These are phyloP conservation scores for Apodemus sylvaticus DNA, from an alignment of 2,113 vertebrate genomes.

Conservation along the genomic window DNA sequence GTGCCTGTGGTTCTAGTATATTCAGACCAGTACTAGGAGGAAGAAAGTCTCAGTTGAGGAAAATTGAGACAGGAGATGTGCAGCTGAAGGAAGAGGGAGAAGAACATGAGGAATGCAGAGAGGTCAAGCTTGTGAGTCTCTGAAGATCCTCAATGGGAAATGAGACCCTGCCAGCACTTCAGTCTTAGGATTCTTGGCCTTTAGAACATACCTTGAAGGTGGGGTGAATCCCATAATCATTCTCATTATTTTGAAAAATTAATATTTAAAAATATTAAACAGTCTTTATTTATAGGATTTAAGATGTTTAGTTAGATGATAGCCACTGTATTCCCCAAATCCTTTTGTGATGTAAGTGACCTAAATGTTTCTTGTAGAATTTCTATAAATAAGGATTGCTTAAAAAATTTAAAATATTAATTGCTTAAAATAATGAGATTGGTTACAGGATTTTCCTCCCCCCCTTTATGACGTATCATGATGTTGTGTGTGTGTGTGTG, in stretches of 20 bases:
- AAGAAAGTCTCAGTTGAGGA: background rate
- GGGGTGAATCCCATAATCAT: too few species aligned
- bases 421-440: background rate
- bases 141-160: background rate
- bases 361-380: background rate
- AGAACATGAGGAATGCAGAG: background rate
- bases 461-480: too few species aligned
- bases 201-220: background rate
- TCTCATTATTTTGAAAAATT: too few species aligned
- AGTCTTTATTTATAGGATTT: background rate
- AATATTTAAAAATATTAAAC: too few species aligned
- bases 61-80: background rate
- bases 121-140: background rate
- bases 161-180: background rate
- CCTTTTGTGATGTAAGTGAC: background rate
- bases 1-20: background rate
- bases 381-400: background rate
- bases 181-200: background rate
- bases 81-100: background rate
- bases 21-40: background rate
- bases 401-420: background rate
- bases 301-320: constrained; percentile 13
- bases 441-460: background rate
- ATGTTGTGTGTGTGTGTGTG: background rate
- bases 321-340: background rate